Base-by-base conservation (phyloP, 2,113 vertebrate species). In the Xyliphius kryptos region DNA sequence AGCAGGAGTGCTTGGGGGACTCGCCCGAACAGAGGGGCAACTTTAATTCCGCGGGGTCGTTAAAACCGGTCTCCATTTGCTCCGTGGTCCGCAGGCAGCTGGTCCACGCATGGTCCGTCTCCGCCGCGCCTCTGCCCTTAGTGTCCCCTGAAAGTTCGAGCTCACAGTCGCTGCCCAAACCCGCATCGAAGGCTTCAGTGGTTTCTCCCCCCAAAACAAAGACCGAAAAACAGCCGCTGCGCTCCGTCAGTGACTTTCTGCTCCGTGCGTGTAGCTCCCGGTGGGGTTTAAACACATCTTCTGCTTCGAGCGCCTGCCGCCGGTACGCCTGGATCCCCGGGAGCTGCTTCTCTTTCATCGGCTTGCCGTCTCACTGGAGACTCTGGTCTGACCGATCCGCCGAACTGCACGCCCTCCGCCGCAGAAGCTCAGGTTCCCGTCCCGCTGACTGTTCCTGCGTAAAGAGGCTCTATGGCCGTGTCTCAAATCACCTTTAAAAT, bases 1-100 rank as follows among this genome's bases (percentile, higher is more conserved):
- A 11, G 36, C 69, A 61, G 47, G 51, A 65, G 58, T 75, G 74
- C 50, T 50, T 41, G 12, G 70, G 40, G 8, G 58, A 46, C 51
- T 65, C 61, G 3, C 52, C 71, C 47, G 53, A 74, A 58, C 72
- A 36, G 13, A 59, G 16, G 5, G 41, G 41, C 16, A 68, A 11
- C 49, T 61, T 22, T 1, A 49, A 58, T 7, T 66, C 15, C 16
- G 36, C 26, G 40, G 11, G 48, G 13, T 16, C 56, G 46, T 62
- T 68, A 14, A 61, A 61, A 41, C 21, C 55, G 5, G 40, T 38
- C 32, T 74, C 62, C 62, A 74, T 67, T 13, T 78, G 69, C 72
- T 88, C 85, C 87, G 88, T 88, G 80, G 69, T 75, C 75, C 69
- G 68, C 15, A 59, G 32, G 26, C 74, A 74, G 63, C 76, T 74